Conservation (phyloP, 2,113 vertebrate species). For the Calyptommatus sinebrachiatus region DNA sequence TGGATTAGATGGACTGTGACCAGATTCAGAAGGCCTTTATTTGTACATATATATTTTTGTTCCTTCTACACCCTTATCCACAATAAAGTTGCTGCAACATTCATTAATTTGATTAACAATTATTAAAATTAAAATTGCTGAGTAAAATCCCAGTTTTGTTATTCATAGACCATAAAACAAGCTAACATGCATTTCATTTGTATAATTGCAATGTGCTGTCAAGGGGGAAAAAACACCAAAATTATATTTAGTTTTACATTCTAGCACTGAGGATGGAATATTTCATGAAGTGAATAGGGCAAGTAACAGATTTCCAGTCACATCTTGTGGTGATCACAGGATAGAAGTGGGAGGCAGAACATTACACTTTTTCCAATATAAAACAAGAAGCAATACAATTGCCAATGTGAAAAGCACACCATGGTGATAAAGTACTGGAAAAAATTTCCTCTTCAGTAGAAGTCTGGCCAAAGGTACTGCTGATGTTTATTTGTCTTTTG, state of each 20-base stretch:
- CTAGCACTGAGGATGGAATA: neutral
- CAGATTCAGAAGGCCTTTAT: neutral
- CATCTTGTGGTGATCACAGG: neutral
- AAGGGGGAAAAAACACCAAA: neutral
- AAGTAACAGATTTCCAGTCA: neutral
- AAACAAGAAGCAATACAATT: neutral
- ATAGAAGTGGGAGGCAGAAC: neutral
- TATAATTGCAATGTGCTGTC: neutral
- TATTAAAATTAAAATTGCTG: neutral
- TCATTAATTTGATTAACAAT: neutral
- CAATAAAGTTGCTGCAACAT: neutral
- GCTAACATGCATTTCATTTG: neutral
- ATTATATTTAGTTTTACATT: neutral
- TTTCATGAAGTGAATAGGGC: neutral
- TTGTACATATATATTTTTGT: neutral
- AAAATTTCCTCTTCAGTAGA: neutral
- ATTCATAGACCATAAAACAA: neutral
- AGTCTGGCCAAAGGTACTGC: neutral
- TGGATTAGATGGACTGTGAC: neutral
- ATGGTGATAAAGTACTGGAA: neutral
- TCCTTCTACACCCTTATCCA: neutral
- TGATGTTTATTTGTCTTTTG: too few species aligned
- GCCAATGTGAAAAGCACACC: neutral
- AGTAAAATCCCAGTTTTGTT: slow-evolving; percentile 15
- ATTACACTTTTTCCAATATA: neutral